Evolutionary conservation across 2,888 invertebrate genomes (phyloP).

Genomic region (Tachystola acroxantha): DNA sequence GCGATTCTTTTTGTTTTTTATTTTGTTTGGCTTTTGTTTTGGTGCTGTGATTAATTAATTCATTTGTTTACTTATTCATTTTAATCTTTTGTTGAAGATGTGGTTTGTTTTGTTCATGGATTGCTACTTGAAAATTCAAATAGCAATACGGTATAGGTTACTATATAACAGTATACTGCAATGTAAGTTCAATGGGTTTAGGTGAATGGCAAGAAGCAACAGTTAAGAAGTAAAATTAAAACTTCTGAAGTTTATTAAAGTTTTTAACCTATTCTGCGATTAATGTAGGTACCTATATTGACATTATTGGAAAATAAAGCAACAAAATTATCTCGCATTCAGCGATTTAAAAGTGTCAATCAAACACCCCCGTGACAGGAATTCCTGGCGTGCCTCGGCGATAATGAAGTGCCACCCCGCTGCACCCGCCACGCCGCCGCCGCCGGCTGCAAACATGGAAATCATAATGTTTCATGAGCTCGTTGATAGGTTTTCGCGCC

Average conservation of each 20-base stretch:
- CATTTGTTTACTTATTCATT: slow-evolving; percentile 16
- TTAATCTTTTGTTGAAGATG: slow-evolving; percentile 9
- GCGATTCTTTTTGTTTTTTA: slow-evolving; percentile 7
- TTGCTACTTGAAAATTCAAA: too few species aligned
- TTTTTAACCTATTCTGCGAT: too few species aligned
- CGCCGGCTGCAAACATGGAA: slow-evolving; percentile 62
- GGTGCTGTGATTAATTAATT: slow-evolving; percentile 11
- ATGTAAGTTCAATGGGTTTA: too few species aligned
- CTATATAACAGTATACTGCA: too few species aligned
- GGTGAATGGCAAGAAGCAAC: too few species aligned
- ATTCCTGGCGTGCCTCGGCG: slow-evolving; percentile 49
- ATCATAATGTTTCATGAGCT: slow-evolving; percentile 77
- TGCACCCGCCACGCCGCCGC: slow-evolving; percentile 23
- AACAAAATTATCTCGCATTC: too few species aligned
- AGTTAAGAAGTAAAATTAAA: too few species aligned
- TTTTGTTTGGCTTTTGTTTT: slow-evolving; percentile 13
- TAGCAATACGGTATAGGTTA: too few species aligned
- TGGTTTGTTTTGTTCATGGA: neutral
- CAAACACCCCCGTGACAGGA: slow-evolving; percentile 35
- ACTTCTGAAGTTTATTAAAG: too few species aligned
- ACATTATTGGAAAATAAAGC: too few species aligned
- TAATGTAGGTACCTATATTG: too few species aligned
- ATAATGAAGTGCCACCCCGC: slow-evolving; percentile 61
- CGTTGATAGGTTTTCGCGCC: slow-evolving; percentile 76
- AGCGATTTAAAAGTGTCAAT: slow-evolving; percentile 38